Evolutionary conservation across 2,888 invertebrate species (phyloP), one percentile per base, ranked within the genome.

Genomic region (Zhuqinia jingwanae): DNA sequence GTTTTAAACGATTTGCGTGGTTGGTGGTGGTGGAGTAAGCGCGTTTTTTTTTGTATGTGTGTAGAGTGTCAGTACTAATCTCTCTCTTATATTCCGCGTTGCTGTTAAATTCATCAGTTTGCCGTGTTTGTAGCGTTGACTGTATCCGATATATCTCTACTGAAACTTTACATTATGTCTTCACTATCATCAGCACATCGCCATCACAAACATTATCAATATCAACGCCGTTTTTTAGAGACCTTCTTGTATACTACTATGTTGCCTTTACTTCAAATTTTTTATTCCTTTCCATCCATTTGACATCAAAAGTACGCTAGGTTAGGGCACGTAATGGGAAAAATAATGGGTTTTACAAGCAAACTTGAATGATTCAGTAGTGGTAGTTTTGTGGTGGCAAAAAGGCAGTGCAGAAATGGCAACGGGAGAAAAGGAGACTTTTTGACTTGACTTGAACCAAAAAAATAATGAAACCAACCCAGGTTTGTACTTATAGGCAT

Each of bases 341-440:
- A 75, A 73, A 73, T 81, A 81, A 81, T 81, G 73, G 73, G 53
- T 81, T 81, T 70, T 70, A 70, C 81, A 73, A 80, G 68, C 36
- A 53, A 73, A 73, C 22, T 73, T 81, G 81, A 81, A 81, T 81
- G 81, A 73, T 81, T 81, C 81, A 81, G 73, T 73, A 30, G 70
- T 58, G 13, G 81, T 73, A n/a, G n/a, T 65, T 68, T 27, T 47
- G 42, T 47, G 70, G 81, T 70, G 81, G 45, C 36, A 15, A n/a
- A n/a, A n/a, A n/a, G n/a, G n/a, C n/a, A n/a, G n/a, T n/a, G n/a
- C 36, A 36, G 36, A 6, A 36, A 3, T 36, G 36, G 36, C 36
- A 36, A 36, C 8, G 58, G 20, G 56, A 22, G 56, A 81, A 81
- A 56, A 30, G 20, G 36, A 65, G 68, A 80, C 68, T 73, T 65